Evolutionary conservation across 2,797 vertebrate genomes (phyloP), one percentile per base, ranked within the genome.

Genomic region (Crossoptilon crossoptilon): DNA sequence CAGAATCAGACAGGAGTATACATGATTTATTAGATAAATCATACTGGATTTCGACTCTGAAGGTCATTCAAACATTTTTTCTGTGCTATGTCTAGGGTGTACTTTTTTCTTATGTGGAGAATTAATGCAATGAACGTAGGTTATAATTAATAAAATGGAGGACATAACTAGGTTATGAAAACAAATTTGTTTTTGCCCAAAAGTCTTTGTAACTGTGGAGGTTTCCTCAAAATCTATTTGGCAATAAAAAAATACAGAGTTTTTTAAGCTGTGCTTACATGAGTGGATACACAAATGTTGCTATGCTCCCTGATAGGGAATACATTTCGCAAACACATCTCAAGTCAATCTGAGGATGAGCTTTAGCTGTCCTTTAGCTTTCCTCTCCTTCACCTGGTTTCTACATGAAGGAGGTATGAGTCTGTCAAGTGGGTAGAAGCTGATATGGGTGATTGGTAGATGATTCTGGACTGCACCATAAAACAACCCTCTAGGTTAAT

Each of bases 331-430:
- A 89, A 6, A n/a, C 19, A 22, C 11, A 46, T 35, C 46, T 73
- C 43, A 53, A 19, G 7, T 27, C 41, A 69, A 4, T 0, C 0
- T 39, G 49, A 53, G 59, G 37, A 27, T 48, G 33, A 44, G 15
- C n/a, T 58, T 75, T 51, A 53, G 4, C 27, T 79, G 37, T 80
- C 41, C 15, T 48, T n/a, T 46, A 16, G 14, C 64, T 23, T 87
- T 78, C 49, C 14, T 5, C 24, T 78, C 58, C 19, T 83, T 72
- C 17, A 62, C 15, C 19, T 69, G 17, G 14, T 79, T 33, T 67
- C 16, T 48, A 31, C 15, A 15, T 43, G n/a, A 43, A 67, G 17
- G 37, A 73, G 72, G 5, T 17, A 53, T 33, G 15, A 75, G 22
- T 37, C 11, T 91, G 29, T 79, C 24, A n/a, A 2, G 27, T 46